Evolutionary conservation across 2,797 vertebrate genomes (phyloP).

Genomic region (Ciconia nigra): DNA sequence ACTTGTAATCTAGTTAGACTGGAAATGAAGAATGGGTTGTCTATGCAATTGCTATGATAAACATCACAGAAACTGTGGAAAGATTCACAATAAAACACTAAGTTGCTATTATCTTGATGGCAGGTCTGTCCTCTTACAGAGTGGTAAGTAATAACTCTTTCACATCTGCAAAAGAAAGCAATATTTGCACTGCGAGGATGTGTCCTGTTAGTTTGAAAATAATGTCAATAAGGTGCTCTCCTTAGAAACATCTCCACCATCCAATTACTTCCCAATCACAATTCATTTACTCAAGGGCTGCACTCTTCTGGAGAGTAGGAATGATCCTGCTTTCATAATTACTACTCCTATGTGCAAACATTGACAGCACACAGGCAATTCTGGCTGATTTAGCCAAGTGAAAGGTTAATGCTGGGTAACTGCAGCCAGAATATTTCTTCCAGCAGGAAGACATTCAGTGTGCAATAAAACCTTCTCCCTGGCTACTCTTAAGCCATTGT

Average conservation of each 20-base stretch:
- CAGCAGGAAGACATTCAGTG: background rate
- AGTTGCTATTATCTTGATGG: conserved; percentile 35
- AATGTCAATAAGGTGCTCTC: conserved; percentile 42
- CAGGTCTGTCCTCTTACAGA: conserved; percentile 22
- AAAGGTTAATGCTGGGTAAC: conserved; percentile 38
- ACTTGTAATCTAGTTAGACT: conserved; percentile 53
- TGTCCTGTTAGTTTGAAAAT: conserved; percentile 63
- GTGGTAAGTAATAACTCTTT: conserved; percentile 41
- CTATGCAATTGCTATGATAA: conserved; percentile 32
- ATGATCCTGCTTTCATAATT: conserved; percentile 22
- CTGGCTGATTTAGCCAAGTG: conserved; percentile 46
- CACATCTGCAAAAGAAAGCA: conserved; percentile 52
- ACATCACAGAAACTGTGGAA: background rate
- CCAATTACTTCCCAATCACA: conserved; percentile 45
- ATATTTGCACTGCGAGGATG: conserved; percentile 28
- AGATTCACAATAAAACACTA: conserved; percentile 22
- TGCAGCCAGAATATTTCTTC: conserved; percentile 11
- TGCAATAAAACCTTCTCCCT: background rate
- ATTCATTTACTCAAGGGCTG: conserved; percentile 41
- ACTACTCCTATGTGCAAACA: background rate
- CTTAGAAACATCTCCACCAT: conserved; percentile 18
- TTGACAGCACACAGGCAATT: conserved; percentile 31
- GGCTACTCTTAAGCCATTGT: background rate
- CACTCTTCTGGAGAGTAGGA: background rate
- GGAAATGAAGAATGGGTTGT: conserved; percentile 50